Base-by-base conservation (phyloP, 2,888 invertebrate genomes). In the Andrena trimmerana region DNA sequence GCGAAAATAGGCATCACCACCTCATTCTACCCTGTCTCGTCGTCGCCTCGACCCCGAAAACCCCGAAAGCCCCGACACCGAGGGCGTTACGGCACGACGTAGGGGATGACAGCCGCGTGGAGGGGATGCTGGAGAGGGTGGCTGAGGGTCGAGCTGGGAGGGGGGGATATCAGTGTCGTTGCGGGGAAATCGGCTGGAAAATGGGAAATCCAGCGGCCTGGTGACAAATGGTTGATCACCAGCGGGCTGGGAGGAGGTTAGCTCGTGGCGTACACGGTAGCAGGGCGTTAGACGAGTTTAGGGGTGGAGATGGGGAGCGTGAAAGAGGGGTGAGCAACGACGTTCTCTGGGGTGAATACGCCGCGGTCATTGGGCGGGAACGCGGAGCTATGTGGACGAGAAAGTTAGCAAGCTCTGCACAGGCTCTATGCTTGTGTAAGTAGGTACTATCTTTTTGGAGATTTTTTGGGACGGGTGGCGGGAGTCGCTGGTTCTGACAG, bases 111-210 rank as follows among this genome's bases (percentile, higher is more conserved):
- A 48, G 29, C 42, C 8, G 20, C 27, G 42, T 42, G 63, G 63
- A 16, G 63, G 42, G 63, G 63, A 63, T 42, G 13, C 24, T 8
- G 2, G 74, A 36, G 57, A 62, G 62, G 62, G 62, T 36, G 69
- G 52, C 54, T 59, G 10, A 4, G 60, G 48, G 69, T 60, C 29
- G 88, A 81, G 83, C 60, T 84, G 82, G 70, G 81, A 75, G 82
- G 87, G 86, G 79, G 77, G 83, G 78, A 87, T 89, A 90, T 90
- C 90, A 88, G 88, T 90, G 89, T 89, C 90, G 91, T 89, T 88
- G 91, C 89, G 87, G 91, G 86, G 92, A 93, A 94, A 94, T 94
- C 94, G 93, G 90, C 85, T 87, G 94, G 94, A 94, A 94, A 94
- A 94, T 94, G 92, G 93, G 92, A 94, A 94, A 93, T 90, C 91